Conservation (phyloP, 1,140 invertebrate genomes). For the Caenorhabditis remanei region DNA sequence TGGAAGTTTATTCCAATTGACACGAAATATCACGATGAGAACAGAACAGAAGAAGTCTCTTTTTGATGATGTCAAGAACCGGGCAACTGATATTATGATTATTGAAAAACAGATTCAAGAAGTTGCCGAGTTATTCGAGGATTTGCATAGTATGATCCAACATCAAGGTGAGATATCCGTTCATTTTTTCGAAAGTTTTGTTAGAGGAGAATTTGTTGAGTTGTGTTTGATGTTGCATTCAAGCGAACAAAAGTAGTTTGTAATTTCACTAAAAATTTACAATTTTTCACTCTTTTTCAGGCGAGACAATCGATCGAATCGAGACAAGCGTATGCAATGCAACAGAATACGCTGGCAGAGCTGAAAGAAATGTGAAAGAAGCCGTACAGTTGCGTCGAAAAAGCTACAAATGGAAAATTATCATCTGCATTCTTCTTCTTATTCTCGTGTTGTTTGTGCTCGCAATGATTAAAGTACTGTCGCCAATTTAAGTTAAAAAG, state of each 20-base stretch:
- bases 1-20: neutral
- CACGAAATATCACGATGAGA: conserved; percentile 22
- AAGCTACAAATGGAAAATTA: neutral
- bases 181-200: neutral
- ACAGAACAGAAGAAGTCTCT: neutral
- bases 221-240: neutral
- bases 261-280: neutral
- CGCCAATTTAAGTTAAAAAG: neutral
- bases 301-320: conserved; percentile 38
- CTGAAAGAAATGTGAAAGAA: neutral
- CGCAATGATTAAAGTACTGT: neutral
- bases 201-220: neutral
- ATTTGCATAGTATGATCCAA: neutral
- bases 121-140: conserved; percentile 17
- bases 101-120: conserved; percentile 30
- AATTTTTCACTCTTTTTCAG: neutral
- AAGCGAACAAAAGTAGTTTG: too few relatives aligned
- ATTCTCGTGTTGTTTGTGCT: neutral
- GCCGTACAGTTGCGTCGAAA: conserved; percentile 1
- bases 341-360: neutral
- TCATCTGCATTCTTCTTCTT: conserved; percentile 3
- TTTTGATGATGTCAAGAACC: conserved; percentile 17
- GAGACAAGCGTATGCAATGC: conserved; percentile 21
- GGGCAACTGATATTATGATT: conserved; percentile 9
- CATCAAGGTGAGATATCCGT: neutral